Conservation (phyloP, 2,797 vertebrate species). For the Zenarchopterus dispar region DNA sequence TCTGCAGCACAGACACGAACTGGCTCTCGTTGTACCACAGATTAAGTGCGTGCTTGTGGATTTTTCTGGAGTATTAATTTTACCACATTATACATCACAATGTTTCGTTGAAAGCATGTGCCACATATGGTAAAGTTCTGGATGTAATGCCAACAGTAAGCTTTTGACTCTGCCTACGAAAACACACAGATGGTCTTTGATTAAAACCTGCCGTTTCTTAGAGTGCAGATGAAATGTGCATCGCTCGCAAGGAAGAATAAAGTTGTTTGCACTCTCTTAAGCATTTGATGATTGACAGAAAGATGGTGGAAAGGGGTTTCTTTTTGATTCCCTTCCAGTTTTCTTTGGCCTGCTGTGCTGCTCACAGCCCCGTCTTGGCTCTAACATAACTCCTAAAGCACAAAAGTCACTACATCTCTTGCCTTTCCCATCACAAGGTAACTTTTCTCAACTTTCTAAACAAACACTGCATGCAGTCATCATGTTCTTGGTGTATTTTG, state of each 20-base stretch:
- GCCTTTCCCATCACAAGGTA: constrained; percentile 37
- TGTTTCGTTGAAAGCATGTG: constrained; percentile 36
- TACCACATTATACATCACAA: constrained; percentile 51
- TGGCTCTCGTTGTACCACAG: constrained; percentile 39
- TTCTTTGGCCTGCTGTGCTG: constrained; percentile 73
- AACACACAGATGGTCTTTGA: constrained; percentile 34
- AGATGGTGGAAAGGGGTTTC: constrained; percentile 62
- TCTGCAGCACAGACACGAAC: constrained; percentile 38
- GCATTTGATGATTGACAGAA: constrained; percentile 66
- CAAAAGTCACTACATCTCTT: constrained; percentile 43
- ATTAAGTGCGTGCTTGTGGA: constrained; percentile 37
- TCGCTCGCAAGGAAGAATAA: constrained; percentile 63
- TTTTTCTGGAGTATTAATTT: constrained; percentile 43
- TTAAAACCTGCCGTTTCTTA: constrained; percentile 51
- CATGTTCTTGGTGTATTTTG: constrained; percentile 39
- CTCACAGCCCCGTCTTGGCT: constrained; percentile 58
- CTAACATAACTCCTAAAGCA: constrained; percentile 69
- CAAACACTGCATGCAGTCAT: constrained; percentile 31
- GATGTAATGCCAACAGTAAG: constrained; percentile 20
- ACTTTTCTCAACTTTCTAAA: constrained; percentile 26
- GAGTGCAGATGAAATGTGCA: constrained; percentile 67
- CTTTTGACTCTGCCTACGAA: constrained; percentile 4
- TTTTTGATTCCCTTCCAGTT: constrained; percentile 77
- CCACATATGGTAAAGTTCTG: constrained; percentile 60
- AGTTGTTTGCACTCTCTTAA: constrained; percentile 73